phyloP scores from a whole-genome alignment of 2,113 vertebrate genomes.

The Dicentrarchus labrax region DNA sequence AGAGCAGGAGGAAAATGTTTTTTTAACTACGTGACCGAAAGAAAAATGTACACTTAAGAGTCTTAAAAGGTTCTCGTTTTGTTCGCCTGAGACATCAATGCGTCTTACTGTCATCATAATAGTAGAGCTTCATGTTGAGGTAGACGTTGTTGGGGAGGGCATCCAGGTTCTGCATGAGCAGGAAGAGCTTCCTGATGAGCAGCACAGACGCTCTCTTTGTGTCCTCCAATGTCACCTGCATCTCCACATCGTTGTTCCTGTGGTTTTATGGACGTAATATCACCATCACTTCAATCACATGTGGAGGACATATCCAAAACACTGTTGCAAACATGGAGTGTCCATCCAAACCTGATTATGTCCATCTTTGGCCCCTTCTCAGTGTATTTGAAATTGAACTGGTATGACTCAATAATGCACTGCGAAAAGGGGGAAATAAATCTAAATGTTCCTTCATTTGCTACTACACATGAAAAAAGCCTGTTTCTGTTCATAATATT shows the following conservation, averaged over 20 bases:
- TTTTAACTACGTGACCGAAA: not conserved
- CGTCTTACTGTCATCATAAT: constrained; percentile 91
- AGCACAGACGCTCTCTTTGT: constrained; percentile 93
- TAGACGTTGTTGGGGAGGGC: constrained; percentile 88
- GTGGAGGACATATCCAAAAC: not conserved
- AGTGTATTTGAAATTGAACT: constrained; percentile 96
- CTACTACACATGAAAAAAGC: not conserved
- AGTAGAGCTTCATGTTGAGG: constrained; percentile 96
- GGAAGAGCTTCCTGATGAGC: constrained; percentile 93
- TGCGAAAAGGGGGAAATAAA: constrained; percentile 76
- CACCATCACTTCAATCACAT: not conserved
- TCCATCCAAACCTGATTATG: constrained; percentile 79
- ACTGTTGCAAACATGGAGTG: not conserved
- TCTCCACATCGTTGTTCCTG: constrained; percentile 74
- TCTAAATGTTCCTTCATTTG: not conserved
- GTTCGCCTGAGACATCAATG: not conserved
- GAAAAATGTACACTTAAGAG: not conserved
- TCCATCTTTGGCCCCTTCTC: constrained; percentile 86
- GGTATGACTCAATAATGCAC: constrained; percentile 95
- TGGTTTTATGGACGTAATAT: constrained; percentile 11
- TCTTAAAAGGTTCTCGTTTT: not conserved
- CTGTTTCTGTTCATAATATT: not conserved
- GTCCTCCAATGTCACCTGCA: constrained; percentile 82
- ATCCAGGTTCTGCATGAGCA: constrained; percentile 94
- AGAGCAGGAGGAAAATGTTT: not conserved